Percentiles rank a stretch among this genome's conserved stretches.
Evolutionary conservation across 2,797 vertebrate genomes (phyloP).

Genomic region (Morus bassanus): DNA sequence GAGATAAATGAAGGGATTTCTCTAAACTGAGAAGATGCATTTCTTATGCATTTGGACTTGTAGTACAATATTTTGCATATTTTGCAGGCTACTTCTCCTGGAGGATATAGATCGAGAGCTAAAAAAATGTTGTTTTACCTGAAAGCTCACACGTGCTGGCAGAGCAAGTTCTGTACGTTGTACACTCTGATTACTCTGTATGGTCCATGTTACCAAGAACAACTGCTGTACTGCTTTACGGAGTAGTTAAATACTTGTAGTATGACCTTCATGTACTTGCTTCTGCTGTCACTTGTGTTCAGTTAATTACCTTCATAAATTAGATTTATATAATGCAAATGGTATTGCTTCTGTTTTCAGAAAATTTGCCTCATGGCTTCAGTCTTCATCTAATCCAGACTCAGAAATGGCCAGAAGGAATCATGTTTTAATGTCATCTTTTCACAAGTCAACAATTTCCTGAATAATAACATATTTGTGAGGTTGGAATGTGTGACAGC

Average conservation of each 20-base stretch:
- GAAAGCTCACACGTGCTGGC: background rate
- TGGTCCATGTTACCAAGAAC: background rate
- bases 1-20: background rate
- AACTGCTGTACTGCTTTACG: background rate
- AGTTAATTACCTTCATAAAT: background rate
- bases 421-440: background rate
- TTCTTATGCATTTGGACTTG: background rate
- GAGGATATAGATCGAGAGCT: background rate
- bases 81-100: background rate
- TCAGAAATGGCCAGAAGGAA: background rate
- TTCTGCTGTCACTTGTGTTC: background rate
- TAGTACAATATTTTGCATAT: background rate
- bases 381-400: background rate
- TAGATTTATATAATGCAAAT: background rate
- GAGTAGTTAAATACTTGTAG: background rate
- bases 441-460: background rate
- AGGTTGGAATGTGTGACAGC: background rate
- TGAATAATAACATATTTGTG: background rate
- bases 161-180: background rate
- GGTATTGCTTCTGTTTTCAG: background rate
- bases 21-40: fast-evolving
- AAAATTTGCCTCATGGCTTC: background rate
- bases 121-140: background rate
- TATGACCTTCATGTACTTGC: background rate
- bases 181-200: background rate